These are phyloP conservation scores for Hafferia zeledoni DNA, from an alignment of 2,797 vertebrate genomes.

Conservation along the genomic window DNA sequence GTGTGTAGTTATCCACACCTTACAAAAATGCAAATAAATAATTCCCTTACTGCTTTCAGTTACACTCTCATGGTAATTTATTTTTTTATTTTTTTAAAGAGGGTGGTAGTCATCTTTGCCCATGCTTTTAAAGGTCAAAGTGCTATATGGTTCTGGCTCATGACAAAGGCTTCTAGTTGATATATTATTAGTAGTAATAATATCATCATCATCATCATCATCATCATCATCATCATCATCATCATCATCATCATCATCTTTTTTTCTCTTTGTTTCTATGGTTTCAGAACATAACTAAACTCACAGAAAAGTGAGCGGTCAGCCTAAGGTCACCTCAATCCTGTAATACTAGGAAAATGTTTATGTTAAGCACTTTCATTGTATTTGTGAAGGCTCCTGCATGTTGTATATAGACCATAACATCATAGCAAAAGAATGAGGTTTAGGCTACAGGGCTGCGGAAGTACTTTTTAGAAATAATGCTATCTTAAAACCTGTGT, in stretches of 20 bases:
- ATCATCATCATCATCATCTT: neutral
- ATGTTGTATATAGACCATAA: neutral
- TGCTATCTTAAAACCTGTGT: neutral
- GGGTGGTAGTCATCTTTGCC: neutral
- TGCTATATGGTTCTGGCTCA: neutral
- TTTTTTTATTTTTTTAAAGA: neutral
- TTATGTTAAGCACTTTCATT: neutral
- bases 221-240: neutral
- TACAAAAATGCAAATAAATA: conserved; percentile 33
- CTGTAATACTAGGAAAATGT: neutral
- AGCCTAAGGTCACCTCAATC: neutral
- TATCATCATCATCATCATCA: neutral
- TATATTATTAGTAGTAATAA: neutral
- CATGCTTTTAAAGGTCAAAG: neutral
- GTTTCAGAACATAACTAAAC: neutral
- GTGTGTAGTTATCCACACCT: neutral
- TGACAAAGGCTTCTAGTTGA: neutral
- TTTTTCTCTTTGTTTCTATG: neutral
- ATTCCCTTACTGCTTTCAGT: neutral
- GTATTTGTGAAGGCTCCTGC: neutral
- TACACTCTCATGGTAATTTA: neutral
- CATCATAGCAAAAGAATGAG: neutral
- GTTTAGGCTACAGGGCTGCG: neutral
- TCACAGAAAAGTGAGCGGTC: neutral
- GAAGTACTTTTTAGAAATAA: neutral